phyloP scores from a whole-genome alignment of 2,113 vertebrate genomes.

The Ictalurus punctatus region DNA sequence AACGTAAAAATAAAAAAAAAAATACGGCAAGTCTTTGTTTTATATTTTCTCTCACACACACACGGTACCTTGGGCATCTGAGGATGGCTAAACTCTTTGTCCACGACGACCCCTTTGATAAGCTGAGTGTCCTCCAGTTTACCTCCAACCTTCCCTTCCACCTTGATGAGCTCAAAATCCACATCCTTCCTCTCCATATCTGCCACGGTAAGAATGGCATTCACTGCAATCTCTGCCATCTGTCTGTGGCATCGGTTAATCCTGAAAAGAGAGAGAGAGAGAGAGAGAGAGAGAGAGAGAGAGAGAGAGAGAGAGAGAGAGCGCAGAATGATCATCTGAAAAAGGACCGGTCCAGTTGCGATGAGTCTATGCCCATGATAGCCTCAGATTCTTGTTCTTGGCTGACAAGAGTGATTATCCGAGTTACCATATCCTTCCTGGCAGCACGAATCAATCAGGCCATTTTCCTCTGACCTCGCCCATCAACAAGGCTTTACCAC shows the following conservation, averaged over 20 bases:
- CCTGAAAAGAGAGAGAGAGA: conserved; percentile 66
- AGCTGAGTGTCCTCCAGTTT: conserved; percentile 95
- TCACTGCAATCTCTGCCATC: conserved; percentile 98
- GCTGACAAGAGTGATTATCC: background rate
- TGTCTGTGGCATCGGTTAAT: conserved; percentile 97
- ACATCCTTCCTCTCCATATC: conserved; percentile 98
- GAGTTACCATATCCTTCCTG: background rate
- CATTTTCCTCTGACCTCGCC: background rate
- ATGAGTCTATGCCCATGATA: too few relatives aligned
- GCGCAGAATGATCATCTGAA: background rate
- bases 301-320: too few relatives aligned
- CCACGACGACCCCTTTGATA: conserved; percentile 93
- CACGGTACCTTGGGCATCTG: conserved; percentile 93
- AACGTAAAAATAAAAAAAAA: too few relatives aligned
- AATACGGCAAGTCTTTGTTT: background rate
- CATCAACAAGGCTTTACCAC: too few relatives aligned
- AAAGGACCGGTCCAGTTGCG: background rate
- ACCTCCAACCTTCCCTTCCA: conserved; percentile 97
- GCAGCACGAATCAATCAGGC: background rate
- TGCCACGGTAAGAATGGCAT: conserved; percentile 90
- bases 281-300: too few relatives aligned
- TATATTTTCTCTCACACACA: background rate
- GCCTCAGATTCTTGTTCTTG: too few relatives aligned
- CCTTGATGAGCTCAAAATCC: conserved; percentile 98
- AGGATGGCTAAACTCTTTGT: conserved; percentile 99